These are phyloP conservation scores for Erythrolamprus reginae DNA, from an alignment of 2,113 vertebrate species.

Conservation along the genomic window DNA sequence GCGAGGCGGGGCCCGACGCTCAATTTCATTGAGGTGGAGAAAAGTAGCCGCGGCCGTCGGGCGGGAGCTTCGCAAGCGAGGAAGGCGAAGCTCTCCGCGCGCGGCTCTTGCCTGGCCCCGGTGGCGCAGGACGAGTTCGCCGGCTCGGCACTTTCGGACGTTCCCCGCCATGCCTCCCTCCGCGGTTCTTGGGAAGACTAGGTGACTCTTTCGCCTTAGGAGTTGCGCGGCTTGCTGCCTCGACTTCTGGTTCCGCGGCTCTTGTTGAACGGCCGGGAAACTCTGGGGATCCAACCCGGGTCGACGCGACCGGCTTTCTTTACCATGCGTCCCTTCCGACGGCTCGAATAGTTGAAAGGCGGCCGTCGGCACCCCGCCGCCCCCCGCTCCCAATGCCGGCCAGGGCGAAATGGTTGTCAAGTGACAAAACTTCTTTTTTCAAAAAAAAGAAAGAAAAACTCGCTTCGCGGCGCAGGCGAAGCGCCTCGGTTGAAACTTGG, in stretches of 20 bases:
- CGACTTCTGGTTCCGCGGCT: background rate
- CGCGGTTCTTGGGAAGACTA: constrained; percentile 15
- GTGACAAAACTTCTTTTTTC: background rate
- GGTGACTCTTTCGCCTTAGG: background rate
- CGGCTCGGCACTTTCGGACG: background rate
- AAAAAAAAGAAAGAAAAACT: background rate
- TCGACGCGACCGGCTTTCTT: background rate
- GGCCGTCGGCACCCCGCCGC: background rate
- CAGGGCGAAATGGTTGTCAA: background rate
- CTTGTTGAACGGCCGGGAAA: background rate
- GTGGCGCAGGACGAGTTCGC: background rate
- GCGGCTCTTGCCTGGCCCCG: background rate
- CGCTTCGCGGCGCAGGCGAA: background rate
- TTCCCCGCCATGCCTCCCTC: background rate
- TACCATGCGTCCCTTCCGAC: background rate
- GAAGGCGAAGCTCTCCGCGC: background rate
- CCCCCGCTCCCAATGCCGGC: background rate
- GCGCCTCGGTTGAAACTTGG: background rate
- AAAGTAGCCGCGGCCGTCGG: constrained; percentile 61
- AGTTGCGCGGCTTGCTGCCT: background rate
- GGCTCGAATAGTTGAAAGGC: background rate
- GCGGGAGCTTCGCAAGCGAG: constrained; percentile 1
- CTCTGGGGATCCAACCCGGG: background rate
- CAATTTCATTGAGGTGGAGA: constrained; percentile 65
- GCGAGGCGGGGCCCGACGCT: constrained; percentile 31